Base-by-base conservation (phyloP, 1,140 invertebrate species). In the Teleogryllus occipitalis region DNA sequence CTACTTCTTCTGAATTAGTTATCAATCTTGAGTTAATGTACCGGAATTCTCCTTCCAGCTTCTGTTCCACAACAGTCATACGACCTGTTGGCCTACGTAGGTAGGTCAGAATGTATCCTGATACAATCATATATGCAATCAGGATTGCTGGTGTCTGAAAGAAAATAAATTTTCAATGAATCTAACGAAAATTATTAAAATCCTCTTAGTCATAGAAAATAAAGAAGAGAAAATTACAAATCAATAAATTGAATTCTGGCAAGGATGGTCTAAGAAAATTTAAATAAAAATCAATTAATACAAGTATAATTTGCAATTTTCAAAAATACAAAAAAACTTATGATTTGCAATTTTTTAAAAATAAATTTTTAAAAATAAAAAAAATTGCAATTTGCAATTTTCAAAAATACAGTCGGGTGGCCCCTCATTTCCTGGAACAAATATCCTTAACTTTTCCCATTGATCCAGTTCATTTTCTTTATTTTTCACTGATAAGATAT, bases 11-110 rank as follows among this genome's bases (percentile, higher is more conserved):
- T 22, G 97, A 96, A 87, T 99, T 98, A 0, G 96, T 97, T 74
- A 99, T 99, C 7, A 99, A 87, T 47, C 98, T 89, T 8, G 97
- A 97, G 86, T 99, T 98, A 27, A 99, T 96, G 84, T 96, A 98
- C 84, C 98, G 91, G 86, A 97, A 98, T 89, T 99, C 97, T 81
- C 98, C 98, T 88, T 99, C 98, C 12, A 99, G 86, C 86, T 96
- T 95, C 87, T 99, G 98, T 85, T 99, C 98, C 82, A 91, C 91
- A 0, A 97, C 94, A 0, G 97, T 99, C 87, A 99, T 89, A 74
- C 90, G 87, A 82, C 93, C 96, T 81, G 96, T 94, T 0, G 97
- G 97, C 84, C 92, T 91, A 81, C 97, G 88, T 74, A 98, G 84
- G 81, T 93, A 90, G 0, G 95, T 96, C 72, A 96, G 85, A 78